These are phyloP conservation scores for Melieria omissa DNA, from an alignment of 2,888 invertebrate genomes.

Conservation along the genomic window DNA sequence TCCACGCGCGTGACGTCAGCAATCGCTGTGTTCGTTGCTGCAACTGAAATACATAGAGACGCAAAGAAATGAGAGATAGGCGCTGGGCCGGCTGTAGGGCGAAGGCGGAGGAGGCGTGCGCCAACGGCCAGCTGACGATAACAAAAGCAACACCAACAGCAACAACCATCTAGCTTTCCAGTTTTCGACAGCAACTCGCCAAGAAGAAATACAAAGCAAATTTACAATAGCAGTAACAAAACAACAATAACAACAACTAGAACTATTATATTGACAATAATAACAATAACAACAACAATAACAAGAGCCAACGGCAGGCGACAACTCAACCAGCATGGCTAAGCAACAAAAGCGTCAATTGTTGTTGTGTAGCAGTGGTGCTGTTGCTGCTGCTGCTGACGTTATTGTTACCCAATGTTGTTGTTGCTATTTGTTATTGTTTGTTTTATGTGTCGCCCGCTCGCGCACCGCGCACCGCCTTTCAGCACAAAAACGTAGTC, in stretches of 20 bases:
- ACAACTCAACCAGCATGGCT: no score
- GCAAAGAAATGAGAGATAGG: no score
- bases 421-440: not conserved
- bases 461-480: no score
- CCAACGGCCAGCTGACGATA: slow-evolving; percentile 14
- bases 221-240: slow-evolving; percentile 11
- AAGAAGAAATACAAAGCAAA: not conserved
- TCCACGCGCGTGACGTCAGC: not conserved
- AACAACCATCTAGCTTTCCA: no score
- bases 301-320: not conserved
- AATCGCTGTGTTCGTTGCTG: not conserved
- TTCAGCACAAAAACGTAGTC: no score
- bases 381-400: slow-evolving; percentile 19
- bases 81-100: no score
- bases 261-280: no score
- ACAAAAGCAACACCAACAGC: slow-evolving; percentile 13
- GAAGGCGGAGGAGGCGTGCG: not conserved
- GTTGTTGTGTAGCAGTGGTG: not conserved
- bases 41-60: no score
- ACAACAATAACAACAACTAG: no score
- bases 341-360: no score
- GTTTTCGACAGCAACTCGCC: not conserved
- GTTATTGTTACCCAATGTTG: not conserved
- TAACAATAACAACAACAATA: slow-evolving; percentile 27
- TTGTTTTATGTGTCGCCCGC: slow-evolving; percentile 1